Evolutionary conservation across 2,888 invertebrate species (phyloP).

Genomic region (Drosophila merina): DNA sequence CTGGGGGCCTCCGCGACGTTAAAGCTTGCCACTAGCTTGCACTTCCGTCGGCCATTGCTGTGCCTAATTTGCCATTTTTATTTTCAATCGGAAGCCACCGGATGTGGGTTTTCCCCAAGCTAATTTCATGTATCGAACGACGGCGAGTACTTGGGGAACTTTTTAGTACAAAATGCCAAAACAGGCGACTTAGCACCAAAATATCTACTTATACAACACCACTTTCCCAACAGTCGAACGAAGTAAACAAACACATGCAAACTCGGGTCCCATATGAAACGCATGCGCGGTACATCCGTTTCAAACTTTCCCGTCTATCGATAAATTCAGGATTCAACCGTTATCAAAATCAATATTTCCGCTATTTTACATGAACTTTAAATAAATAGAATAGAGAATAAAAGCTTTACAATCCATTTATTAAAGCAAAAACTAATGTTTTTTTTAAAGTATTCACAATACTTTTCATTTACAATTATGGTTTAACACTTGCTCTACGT

Average conservation of each 20-base stretch:
- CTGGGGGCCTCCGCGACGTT: constrained; percentile 9
- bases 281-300: constrained; percentile 53
- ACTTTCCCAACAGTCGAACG: constrained; percentile 48
- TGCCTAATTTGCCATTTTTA: constrained; percentile 7
- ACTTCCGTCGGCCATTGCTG: constrained; percentile 4
- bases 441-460: constrained; percentile 21
- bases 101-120: constrained; percentile 1
- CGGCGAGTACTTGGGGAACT: constrained; percentile 22
- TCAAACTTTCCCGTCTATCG: constrained; percentile 25
- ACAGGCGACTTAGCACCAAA: constrained; percentile 49
- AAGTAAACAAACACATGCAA: constrained; percentile 71
- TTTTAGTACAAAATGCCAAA: constrained; percentile 49
- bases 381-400: neutral
- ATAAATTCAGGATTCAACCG: constrained; percentile 19
- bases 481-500: neutral
- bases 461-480: constrained; percentile 6
- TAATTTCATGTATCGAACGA: constrained; percentile 23
- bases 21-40: constrained; percentile 15
- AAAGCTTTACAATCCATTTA: constrained; percentile 5
- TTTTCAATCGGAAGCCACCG: neutral
- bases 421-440: constrained; percentile 3
- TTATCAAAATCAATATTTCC: constrained; percentile 25
- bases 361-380: neutral
- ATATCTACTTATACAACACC: constrained; percentile 57
- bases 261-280: constrained; percentile 51